phyloP scores from a whole-genome alignment of 2,888 invertebrate species.

The Cataglyphis cursor region DNA sequence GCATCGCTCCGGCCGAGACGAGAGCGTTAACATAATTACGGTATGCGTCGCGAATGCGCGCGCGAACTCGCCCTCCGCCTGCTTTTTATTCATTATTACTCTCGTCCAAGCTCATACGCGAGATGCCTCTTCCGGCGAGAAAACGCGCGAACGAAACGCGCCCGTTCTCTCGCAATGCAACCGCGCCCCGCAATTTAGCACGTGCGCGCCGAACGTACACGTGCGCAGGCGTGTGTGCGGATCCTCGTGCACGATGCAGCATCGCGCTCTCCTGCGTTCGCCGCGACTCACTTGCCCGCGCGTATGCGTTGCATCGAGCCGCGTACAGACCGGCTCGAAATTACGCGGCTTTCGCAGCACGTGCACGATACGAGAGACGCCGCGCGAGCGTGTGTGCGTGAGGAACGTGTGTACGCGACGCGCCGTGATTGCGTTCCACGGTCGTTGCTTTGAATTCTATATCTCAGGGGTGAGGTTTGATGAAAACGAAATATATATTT shows the following conservation, averaged over 20 bases:
- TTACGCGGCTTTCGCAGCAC: slow-evolving; percentile 55
- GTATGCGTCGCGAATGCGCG: slow-evolving; percentile 29
- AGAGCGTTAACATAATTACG: slow-evolving; percentile 44
- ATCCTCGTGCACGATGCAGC: slow-evolving; percentile 45
- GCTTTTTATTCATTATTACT: slow-evolving; percentile 34
- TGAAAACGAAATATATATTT: background rate
- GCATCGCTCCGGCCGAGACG: background rate
- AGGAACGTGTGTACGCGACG: background rate
- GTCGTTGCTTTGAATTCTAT: slow-evolving; percentile 18
- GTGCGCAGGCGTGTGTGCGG: slow-evolving; percentile 68
- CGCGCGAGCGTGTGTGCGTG: background rate
- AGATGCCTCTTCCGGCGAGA: slow-evolving; percentile 68
- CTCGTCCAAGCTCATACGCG: slow-evolving; percentile 24
- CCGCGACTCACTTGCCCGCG: slow-evolving; percentile 48
- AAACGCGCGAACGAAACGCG: slow-evolving; percentile 58
- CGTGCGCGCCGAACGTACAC: slow-evolving; percentile 76
- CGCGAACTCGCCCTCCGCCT: background rate
- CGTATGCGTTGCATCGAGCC: slow-evolving; percentile 38
- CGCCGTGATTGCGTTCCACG: slow-evolving; percentile 27
- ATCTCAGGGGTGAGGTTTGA: background rate
- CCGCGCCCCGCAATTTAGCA: slow-evolving; percentile 78
- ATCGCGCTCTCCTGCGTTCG: slow-evolving; percentile 25
- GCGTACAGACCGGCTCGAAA: slow-evolving; percentile 57
- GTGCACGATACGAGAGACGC: slow-evolving; percentile 52
- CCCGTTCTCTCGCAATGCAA: slow-evolving; percentile 59